Percentiles rank a stretch among this genome's conserved stretches.
Conservation (phyloP, 2,797 vertebrate species). For the Spea hammondii region DNA sequence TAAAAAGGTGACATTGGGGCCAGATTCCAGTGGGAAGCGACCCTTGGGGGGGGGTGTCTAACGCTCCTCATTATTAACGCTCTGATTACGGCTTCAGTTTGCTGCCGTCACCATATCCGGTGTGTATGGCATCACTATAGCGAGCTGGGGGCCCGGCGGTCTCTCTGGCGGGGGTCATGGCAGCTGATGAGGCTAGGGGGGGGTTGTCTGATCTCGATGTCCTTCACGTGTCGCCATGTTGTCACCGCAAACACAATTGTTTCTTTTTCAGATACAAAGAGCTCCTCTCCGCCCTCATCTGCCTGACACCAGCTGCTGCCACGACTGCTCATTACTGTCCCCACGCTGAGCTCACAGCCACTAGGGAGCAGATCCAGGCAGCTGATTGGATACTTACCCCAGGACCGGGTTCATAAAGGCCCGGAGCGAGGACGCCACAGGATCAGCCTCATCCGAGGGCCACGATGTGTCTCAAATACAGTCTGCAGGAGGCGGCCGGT, state of each 20-base stretch:
- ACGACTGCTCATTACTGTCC: neutral
- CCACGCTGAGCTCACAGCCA: neutral
- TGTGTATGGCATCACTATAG: too few species aligned
- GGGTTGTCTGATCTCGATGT: neutral
- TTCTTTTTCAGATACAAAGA: constrained; percentile 26
- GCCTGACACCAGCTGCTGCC: constrained; percentile 5
- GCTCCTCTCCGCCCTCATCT: neutral
- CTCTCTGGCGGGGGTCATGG: too few species aligned
- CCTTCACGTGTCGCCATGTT: neutral
- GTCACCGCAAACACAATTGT: constrained; percentile 38
- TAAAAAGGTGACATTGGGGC: too few species aligned
- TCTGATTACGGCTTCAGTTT: too few species aligned
- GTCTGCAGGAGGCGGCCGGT: constrained; percentile 22
- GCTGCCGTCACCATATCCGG: too few species aligned
- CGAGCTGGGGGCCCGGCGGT: too few species aligned
- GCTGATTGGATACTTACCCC: neutral
- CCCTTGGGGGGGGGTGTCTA: too few species aligned
- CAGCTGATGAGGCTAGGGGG: too few species aligned
- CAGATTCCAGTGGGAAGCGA: too few species aligned
- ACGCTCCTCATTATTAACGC: too few species aligned
- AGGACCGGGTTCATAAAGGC: constrained; percentile 2
- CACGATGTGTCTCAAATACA: constrained; percentile 41
- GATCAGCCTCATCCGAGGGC: neutral
- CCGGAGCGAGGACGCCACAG: neutral
- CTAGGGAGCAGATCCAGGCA: neutral